These are phyloP conservation scores for Rafetus swinhoei DNA, from an alignment of 2,113 vertebrate species.

Conservation along the genomic window DNA sequence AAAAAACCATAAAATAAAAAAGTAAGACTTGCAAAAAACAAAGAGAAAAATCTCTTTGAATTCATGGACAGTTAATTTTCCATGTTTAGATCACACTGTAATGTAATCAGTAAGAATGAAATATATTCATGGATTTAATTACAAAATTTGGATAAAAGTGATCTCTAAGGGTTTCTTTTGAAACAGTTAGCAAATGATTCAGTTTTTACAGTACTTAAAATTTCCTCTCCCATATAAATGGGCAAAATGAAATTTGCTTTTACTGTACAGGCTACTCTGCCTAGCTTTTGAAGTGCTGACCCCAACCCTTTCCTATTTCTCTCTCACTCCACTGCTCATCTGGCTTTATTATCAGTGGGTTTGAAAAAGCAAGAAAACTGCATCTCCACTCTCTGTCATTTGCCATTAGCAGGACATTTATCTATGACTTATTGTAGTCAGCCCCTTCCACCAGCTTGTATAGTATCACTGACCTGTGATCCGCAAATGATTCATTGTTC, in stretches of 20 bases:
- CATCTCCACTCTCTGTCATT: background rate
- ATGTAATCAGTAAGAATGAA: background rate
- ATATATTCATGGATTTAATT: background rate
- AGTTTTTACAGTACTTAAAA: background rate
- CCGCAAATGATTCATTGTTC: conserved; percentile 96
- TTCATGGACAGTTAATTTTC: accelerated
- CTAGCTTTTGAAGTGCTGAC: background rate
- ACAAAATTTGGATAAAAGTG: background rate
- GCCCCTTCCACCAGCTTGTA: background rate
- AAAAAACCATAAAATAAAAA: background rate
- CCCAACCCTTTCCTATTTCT: background rate
- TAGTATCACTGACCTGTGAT: conserved; percentile 88
- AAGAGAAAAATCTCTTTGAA: background rate
- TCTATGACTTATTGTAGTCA: accelerated
- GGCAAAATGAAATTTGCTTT: background rate
- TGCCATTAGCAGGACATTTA: background rate
- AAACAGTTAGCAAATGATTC: background rate
- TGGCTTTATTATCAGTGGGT: background rate
- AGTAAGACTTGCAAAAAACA: background rate
- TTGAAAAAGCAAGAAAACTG: background rate
- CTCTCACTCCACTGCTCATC: background rate
- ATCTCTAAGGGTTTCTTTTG: accelerated
- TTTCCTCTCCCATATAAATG: background rate
- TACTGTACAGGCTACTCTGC: background rate
- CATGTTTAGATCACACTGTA: accelerated